These are phyloP conservation scores for Halcyon senegalensis DNA, from an alignment of 2,113 vertebrate species.

Conservation along the genomic window DNA sequence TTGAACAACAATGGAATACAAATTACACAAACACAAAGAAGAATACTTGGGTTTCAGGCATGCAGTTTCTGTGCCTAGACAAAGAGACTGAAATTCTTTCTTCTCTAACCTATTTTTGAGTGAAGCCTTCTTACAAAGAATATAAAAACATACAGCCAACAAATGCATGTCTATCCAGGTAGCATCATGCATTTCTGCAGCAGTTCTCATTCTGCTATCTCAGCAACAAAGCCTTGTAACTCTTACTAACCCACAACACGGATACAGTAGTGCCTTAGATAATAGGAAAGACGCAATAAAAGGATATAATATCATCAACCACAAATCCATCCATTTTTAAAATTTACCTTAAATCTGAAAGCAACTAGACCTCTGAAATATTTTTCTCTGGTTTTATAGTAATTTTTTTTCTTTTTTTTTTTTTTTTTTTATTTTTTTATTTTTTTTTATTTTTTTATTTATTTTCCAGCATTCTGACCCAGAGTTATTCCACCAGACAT, in stretches of 20 bases:
- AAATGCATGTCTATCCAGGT: neutral
- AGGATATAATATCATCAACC: neutral
- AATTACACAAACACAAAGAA: neutral
- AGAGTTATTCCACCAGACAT: neutral
- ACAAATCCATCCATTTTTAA: neutral
- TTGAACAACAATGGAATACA: neutral
- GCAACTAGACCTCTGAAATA: neutral
- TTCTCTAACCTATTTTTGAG: neutral
- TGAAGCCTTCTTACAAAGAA: neutral
- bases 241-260: neutral
- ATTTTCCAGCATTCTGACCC: neutral
- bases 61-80: neutral
- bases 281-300: neutral
- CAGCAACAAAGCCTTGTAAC: neutral
- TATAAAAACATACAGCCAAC: neutral
- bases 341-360: neutral
- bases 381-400: neutral
- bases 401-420: neutral
- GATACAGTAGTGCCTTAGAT: neutral
- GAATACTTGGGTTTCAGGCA: neutral
- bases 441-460: too few relatives aligned
- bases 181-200: neutral
- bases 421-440: neutral
- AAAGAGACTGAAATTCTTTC: neutral
- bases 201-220: neutral